phyloP scores from a whole-genome alignment of 2,888 invertebrate genomes.

The Podotricha telesiphe region DNA sequence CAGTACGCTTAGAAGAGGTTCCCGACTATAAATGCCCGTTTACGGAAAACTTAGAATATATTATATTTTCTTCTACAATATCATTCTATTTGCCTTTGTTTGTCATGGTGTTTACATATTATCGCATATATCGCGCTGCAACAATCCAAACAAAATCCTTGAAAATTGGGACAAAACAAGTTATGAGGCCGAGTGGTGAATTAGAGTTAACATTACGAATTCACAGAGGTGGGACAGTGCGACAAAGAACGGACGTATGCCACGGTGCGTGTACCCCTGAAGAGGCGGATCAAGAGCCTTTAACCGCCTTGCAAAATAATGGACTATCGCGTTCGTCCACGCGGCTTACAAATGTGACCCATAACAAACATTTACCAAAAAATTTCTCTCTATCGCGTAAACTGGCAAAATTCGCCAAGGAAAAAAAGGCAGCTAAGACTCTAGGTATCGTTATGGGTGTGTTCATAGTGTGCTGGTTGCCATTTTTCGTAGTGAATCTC shows the following conservation, averaged over 20 bases:
- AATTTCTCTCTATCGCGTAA: conserved; percentile 97
- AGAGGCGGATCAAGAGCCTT: conserved; percentile 87
- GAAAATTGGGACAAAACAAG: conserved; percentile 95
- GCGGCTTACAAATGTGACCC: conserved; percentile 84
- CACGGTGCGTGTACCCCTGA: conserved; percentile 86
- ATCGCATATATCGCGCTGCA: conserved; percentile 96
- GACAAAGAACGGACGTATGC: conserved; percentile 82
- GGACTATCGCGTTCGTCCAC: conserved; percentile 89
- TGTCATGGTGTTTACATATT: conserved; percentile 99
- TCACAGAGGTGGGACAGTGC: conserved; percentile 93
- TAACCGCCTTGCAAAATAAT: conserved; percentile 90
- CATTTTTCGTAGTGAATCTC: conserved; percentile 97
- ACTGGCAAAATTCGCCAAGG: conserved; percentile 97
- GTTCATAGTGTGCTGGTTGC: conserved; percentile 98
- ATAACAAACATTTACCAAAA: conserved; percentile 88
- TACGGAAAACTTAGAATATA: conserved; percentile 97
- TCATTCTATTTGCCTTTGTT: conserved; percentile 98
- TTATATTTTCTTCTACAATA: conserved; percentile 98
- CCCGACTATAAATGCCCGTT: conserved; percentile 95
- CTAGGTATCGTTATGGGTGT: conserved; percentile 98
- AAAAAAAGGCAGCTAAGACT: conserved; percentile 98
- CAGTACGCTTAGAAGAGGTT: conserved; percentile 91
- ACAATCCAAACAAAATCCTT: conserved; percentile 95
- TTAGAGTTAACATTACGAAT: conserved; percentile 95
- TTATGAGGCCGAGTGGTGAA: conserved; percentile 92